Conservation (phyloP, 2,113 vertebrate species). For the Coreoperca whiteheadi region DNA sequence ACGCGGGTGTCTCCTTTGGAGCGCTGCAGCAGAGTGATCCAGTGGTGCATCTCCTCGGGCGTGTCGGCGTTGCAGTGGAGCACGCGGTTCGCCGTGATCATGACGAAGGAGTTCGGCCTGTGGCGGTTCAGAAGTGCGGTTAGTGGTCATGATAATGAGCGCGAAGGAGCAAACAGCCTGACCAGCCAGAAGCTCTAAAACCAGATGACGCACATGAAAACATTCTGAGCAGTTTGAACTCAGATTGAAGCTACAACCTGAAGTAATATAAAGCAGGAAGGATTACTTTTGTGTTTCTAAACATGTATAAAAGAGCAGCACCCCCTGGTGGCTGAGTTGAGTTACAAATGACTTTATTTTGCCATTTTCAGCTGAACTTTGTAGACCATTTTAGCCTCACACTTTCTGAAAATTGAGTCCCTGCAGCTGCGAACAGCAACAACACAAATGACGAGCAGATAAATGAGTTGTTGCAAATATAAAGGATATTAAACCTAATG, state of each 20-base stretch:
- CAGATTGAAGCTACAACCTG: no score
- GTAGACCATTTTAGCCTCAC: not conserved
- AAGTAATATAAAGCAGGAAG: not conserved
- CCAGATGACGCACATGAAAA: not conserved
- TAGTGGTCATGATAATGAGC: not conserved
- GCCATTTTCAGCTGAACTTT: not conserved
- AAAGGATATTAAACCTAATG: not conserved
- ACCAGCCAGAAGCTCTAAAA: no score
- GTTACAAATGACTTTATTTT: not conserved
- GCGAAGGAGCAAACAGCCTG: not conserved
- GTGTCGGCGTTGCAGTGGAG: constrained; percentile 97
- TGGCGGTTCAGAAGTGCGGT: fast-evolving
- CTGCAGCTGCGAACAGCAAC: no score
- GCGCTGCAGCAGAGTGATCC: constrained; percentile 96
- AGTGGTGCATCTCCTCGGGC: constrained; percentile 99
- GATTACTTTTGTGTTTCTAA: not conserved
- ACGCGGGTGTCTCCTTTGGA: constrained; percentile 96
- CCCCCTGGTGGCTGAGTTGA: not conserved
- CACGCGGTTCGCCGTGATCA: constrained; percentile 97
- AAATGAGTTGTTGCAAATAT: not conserved
- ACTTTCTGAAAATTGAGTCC: no score
- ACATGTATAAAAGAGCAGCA: not conserved
- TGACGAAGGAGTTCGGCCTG: constrained; percentile 97
- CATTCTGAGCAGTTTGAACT: not conserved
- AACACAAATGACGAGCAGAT: not conserved